These are phyloP conservation scores for Ceyx margarethae DNA, from an alignment of 2,113 vertebrate genomes.

Conservation along the genomic window DNA sequence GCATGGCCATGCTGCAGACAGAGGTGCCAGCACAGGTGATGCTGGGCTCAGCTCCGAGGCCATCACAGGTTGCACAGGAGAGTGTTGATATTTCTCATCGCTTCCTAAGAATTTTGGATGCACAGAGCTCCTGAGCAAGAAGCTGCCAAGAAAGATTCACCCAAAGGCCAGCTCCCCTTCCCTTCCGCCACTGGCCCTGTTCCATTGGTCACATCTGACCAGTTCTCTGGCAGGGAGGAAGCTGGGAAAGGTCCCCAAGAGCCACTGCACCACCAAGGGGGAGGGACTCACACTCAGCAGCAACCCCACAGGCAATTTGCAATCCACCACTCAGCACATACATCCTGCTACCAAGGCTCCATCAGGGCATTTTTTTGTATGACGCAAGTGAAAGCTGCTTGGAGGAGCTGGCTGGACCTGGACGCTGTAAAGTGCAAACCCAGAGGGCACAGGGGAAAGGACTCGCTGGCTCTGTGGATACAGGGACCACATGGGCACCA, in stretches of 20 bases:
- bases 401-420: neutral
- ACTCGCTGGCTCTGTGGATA: fast-evolving
- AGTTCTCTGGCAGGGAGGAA: fast-evolving
- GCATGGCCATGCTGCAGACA: neutral
- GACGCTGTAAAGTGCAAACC: neutral
- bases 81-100: neutral
- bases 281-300: neutral
- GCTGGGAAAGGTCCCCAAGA: neutral
- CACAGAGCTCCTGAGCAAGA: fast-evolving
- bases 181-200: neutral
- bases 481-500: neutral
- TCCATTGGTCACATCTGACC: fast-evolving
- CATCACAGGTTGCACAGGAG: fast-evolving
- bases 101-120: neutral
- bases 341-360: fast-evolving
- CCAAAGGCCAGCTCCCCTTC: neutral
- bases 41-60: neutral
- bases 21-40: neutral
- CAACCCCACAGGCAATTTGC: neutral
- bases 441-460: fast-evolving
- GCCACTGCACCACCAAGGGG: fast-evolving
- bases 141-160: neutral
- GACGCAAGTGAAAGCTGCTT: neutral
- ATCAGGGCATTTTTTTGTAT: neutral
- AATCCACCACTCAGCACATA: neutral